Conservation (phyloP, 2,113 vertebrate species). For the Sapajus apella region DNA sequence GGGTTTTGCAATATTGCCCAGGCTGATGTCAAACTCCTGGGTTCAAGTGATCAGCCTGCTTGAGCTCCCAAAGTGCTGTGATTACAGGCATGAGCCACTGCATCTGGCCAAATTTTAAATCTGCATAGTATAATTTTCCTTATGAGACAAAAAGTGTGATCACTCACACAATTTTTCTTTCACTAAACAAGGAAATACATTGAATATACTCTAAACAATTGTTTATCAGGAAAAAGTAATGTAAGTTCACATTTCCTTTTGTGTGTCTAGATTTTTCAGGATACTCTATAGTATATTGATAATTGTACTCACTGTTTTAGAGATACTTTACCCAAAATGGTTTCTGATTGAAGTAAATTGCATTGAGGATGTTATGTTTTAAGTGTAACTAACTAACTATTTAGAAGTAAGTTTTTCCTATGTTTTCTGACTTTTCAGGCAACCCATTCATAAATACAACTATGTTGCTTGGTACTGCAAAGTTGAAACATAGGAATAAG, state of each 20-base stretch:
- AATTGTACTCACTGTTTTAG: neutral
- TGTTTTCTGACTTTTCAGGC: neutral
- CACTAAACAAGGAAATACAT: neutral
- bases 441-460: neutral
- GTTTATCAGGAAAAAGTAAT: neutral
- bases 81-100: no score
- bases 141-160: neutral
- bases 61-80: no score
- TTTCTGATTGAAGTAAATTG: conserved; percentile 11
- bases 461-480: neutral
- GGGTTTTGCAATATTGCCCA: no score
- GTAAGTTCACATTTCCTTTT: neutral
- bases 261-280: neutral
- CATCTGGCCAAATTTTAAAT: neutral
- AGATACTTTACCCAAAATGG: neutral
- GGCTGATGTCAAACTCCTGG: no score
- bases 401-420: neutral
- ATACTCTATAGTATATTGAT: neutral
- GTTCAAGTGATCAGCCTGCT: no score
- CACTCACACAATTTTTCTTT: neutral
- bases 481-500: neutral
- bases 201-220: neutral
- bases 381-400: neutral
- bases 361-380: neutral
- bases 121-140: conserved; percentile 3